phyloP scores from a whole-genome alignment of 92 coral and sea anemone species.

The Palythoa grandis region DNA sequence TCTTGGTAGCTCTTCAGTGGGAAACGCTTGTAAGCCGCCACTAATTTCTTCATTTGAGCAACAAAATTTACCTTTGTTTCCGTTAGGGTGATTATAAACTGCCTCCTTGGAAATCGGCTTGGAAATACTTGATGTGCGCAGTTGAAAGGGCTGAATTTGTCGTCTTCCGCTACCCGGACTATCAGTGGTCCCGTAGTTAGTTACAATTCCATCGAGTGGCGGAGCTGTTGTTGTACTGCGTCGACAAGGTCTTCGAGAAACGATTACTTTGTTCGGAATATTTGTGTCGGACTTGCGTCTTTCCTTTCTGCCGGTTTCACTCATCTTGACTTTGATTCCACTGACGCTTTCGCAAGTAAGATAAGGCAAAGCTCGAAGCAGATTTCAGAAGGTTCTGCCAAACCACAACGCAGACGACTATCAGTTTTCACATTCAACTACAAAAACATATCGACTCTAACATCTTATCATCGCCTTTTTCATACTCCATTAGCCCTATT shows the following conservation, averaged over 20 bases:
- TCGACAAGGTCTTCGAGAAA: slow-evolving; percentile 26
- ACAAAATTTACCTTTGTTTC: slow-evolving; percentile 12
- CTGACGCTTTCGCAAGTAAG: background rate
- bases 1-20: slow-evolving; percentile 24
- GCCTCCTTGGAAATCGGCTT: background rate
- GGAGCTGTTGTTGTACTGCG: slow-evolving; percentile 31
- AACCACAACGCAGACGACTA: background rate
- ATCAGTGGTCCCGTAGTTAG: background rate
- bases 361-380: background rate
- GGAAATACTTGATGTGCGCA: background rate
- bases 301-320: background rate
- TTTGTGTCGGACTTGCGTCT: slow-evolving; percentile 37
- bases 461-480: too few species aligned
- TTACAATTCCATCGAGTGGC: slow-evolving; percentile 3
- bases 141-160: background rate
- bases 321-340: background rate
- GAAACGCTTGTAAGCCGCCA: background rate
- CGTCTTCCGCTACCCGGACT: background rate
- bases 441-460: background rate
- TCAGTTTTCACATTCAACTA: background rate
- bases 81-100: background rate
- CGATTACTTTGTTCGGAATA: slow-evolving; percentile 6
- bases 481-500: too few species aligned
- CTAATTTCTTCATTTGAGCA: background rate
- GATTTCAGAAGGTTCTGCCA: background rate